Evolutionary conservation across 2,797 vertebrate species (phyloP), one percentile per base, ranked within the genome.

Genomic region (Coregonus sp.): DNA sequence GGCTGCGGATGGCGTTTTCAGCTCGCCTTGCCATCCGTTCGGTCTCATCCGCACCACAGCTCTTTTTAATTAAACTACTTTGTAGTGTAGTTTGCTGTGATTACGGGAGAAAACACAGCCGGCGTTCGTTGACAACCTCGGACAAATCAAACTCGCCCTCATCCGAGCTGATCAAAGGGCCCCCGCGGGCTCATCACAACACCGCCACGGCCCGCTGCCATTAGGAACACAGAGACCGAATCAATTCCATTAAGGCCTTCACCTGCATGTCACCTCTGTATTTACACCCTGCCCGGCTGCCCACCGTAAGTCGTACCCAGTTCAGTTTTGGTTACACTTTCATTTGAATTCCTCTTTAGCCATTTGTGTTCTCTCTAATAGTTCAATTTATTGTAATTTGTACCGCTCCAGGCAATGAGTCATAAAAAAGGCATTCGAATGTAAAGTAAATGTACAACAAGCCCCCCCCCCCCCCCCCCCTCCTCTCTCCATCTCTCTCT

Each of bases 311-410:
- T 25, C 25, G 25, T 25, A 25, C 25, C 25, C 25, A 25, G 25
- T 25, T 25, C 25, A 25, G 25, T 25, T 25, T 25, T 25, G 25
- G 25, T 25, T 25, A 25, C 25, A 25, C 54, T 89, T 89, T 91
- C 78, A 88, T 91, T 86, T 90, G 75, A 87, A 90, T 88, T 86
- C 85, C 80, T 89, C 82, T 88, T 89, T 85, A 80, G 72, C 83
- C 86, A 86, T 82, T 85, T 59, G 33, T 81, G 87, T 91, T 90
- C 81, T 83, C 69, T 65, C 81, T 89, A 90, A 91, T 89, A 84
- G 83, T 88, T 84, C 85, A 74, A 86, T 93, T 91, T 86, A 88
- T 81, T 86, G 89, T 89, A 56, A 93, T 93, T 91, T 90, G 88
- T 92, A 90, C 85, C 40, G 72, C 88, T 85, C 76, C n/a, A n/a